These are phyloP conservation scores for Aplysina aerophoba DNA, from an alignment of 37 sponge, comb jelly and placozoan genomes.

Conservation along the genomic window DNA sequence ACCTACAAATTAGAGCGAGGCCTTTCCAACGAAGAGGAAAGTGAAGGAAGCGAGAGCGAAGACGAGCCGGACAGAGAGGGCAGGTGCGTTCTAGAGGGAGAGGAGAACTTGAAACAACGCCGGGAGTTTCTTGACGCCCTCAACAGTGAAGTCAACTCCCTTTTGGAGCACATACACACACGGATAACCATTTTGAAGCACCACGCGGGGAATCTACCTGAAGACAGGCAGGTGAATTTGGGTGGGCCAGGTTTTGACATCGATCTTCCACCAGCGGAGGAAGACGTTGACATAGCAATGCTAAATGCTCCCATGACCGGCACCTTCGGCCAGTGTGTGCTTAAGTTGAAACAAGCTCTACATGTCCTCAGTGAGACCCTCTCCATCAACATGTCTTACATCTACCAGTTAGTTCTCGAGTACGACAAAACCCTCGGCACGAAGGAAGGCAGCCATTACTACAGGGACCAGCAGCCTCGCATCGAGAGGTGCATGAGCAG, in stretches of 20 bases:
- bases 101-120: no score
- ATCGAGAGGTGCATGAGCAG: neutral
- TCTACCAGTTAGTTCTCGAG: neutral
- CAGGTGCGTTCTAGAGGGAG: no score
- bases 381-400: conserved; percentile 14
- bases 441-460: neutral
- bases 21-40: no score
- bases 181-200: neutral
- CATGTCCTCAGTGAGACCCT: conserved; percentile 18
- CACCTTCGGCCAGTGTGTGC: neutral
- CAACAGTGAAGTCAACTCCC: neutral
- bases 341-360: neutral
- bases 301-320: no score
- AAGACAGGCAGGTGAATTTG: neutral
- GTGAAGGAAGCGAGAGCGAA: no score
- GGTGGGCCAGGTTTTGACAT: neutral
- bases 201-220: neutral
- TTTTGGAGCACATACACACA: neutral
- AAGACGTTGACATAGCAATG: neutral
- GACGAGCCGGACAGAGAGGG: no score
- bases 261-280: no score
- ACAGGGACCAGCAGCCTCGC: neutral
- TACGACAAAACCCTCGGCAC: conserved; percentile 10
- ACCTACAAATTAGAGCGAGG: no score
- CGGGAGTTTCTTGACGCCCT: neutral